These are phyloP conservation scores for Ctenodactylus gundi DNA, from an alignment of 2,113 vertebrate genomes.

Conservation along the genomic window DNA sequence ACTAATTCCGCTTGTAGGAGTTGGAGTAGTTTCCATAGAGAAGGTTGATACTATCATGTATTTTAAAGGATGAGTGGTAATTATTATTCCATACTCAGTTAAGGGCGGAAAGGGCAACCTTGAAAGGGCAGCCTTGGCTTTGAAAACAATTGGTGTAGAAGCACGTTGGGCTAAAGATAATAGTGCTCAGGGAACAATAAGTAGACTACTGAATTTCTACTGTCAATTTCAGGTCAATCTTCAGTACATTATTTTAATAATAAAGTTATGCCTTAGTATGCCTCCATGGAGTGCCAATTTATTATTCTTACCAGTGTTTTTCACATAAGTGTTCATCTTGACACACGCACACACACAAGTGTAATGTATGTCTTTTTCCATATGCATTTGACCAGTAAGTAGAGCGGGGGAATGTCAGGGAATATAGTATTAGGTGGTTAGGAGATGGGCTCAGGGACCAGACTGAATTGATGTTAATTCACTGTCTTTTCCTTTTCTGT, in stretches of 20 bases:
- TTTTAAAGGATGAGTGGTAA: constrained; percentile 10
- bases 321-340: not conserved
- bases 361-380: not conserved
- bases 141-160: constrained; percentile 3
- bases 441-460: not conserved
- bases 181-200: not conserved
- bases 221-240: not conserved
- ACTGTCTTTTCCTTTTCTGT: not conserved
- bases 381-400: not conserved
- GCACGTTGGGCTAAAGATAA: not conserved
- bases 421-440: not conserved
- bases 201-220: not conserved
- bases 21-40: constrained; percentile 25
- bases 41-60: not conserved
- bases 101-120: not conserved
- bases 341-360: not conserved
- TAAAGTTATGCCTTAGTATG: not conserved
- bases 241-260: constrained; percentile 17
- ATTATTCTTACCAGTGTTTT: not conserved
- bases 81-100: not conserved
- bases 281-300: not conserved
- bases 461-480: not conserved
- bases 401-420: not conserved
- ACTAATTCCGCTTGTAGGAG: constrained; percentile 19
- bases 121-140: not conserved